These are phyloP conservation scores for Bombus polaris DNA, from an alignment of 1,140 invertebrate genomes.

Conservation along the genomic window DNA sequence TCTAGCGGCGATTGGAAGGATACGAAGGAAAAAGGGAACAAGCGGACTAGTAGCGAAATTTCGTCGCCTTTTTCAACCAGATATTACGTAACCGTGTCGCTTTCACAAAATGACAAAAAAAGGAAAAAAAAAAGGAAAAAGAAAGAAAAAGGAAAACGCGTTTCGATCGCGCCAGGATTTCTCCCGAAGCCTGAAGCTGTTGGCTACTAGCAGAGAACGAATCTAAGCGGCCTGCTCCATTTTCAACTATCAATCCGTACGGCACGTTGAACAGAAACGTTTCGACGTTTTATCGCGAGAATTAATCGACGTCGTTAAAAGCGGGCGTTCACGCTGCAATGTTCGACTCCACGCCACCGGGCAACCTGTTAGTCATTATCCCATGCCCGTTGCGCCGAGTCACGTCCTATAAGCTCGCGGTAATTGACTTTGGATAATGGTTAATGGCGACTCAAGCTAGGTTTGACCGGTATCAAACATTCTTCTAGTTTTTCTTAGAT, in stretches of 20 bases:
- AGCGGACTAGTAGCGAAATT: too few species aligned
- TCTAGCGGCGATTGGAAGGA: neutral
- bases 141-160: neutral
- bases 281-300: constrained; percentile 15
- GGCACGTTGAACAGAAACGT: constrained; percentile 14
- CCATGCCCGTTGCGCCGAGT: neutral
- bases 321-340: neutral
- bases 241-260: constrained; percentile 4
- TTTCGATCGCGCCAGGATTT: constrained; percentile 10
- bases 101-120: neutral
- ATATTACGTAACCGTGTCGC: constrained; percentile 36
- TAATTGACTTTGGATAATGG: constrained; percentile 21
- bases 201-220: neutral
- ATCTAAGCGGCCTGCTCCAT: neutral
- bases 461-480: too few species aligned
- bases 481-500: neutral
- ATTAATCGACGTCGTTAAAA: constrained; percentile 38
- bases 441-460: neutral
- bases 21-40: neutral
- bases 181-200: neutral
- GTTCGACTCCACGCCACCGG: neutral
- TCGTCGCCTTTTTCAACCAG: constrained; percentile 5
- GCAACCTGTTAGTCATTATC: constrained; percentile 33
- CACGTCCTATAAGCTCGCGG: constrained; percentile 1
- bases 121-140: neutral